Evolutionary conservation across 53 echinoderm and acorn worm genomes (phyloP).

Genomic region (Astropecten irregularis): DNA sequence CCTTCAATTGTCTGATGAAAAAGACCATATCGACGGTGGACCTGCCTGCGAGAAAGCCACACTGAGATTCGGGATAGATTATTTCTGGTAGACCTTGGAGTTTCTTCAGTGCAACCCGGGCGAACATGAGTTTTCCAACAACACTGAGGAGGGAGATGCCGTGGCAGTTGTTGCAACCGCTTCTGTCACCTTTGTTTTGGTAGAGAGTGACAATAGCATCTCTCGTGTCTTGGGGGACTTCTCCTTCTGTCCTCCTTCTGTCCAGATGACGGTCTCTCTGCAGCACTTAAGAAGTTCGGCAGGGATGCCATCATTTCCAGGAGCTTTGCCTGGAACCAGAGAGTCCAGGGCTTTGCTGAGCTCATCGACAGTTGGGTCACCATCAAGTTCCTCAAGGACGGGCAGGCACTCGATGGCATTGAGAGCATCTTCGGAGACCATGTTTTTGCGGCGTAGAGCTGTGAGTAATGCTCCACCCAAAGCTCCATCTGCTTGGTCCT

Average conservation of each 20-base stretch:
- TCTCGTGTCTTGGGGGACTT: conserved; percentile 52
- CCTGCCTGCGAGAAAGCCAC: conserved; percentile 53
- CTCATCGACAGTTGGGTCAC: neutral
- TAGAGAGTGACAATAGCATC: conserved; percentile 67
- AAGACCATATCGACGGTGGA: conserved; percentile 74
- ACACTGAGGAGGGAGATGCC: too few species aligned
- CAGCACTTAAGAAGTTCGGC: neutral
- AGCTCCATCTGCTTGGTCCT: conserved; percentile 38
- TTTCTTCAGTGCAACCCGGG: conserved; percentile 15
- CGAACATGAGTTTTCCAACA: too few species aligned
- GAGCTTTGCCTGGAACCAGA: neutral
- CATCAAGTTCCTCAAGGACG: conserved; percentile 5
- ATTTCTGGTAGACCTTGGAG: conserved; percentile 51
- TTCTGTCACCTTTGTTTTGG: too few species aligned
- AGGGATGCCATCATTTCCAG: conserved; percentile 35
- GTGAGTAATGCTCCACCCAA: conserved; percentile 48
- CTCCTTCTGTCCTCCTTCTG: conserved; percentile 50
- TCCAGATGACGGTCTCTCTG: conserved; percentile 31
- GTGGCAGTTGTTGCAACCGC: too few species aligned
- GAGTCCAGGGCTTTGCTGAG: conserved; percentile 16
- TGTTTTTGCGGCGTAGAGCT: conserved; percentile 16
- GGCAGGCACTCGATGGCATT: conserved; percentile 1
- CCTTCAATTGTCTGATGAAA: conserved; percentile 42
- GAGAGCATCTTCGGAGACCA: neutral
- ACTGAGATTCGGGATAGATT: conserved; percentile 52